Conservation (phyloP, 2,797 vertebrate species). For the Neosilurus mollespiculum region DNA sequence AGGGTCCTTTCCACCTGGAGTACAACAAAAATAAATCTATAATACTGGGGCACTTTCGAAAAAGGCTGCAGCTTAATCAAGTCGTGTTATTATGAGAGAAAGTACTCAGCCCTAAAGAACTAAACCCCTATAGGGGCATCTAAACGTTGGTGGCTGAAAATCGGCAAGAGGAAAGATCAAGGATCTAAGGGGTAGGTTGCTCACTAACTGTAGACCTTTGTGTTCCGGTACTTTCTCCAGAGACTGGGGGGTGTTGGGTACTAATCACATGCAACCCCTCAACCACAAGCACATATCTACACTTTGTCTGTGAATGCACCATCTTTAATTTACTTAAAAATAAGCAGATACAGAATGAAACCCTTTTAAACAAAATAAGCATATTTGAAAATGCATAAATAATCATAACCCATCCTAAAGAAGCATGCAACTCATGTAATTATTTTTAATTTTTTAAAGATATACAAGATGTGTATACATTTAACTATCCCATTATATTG, state of each 20-base stretch:
- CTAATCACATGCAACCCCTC: neutral
- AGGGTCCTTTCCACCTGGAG: neutral
- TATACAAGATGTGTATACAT: too few relatives aligned
- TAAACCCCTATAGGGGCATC: neutral
- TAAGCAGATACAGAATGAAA: constrained; percentile 7
- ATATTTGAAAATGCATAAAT: neutral
- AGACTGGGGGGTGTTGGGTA: neutral
- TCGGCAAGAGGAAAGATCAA: neutral
- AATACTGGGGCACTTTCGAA: neutral
- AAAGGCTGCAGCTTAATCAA: neutral
- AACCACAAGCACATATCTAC: neutral
- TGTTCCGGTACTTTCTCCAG: neutral
- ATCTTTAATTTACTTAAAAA: constrained; percentile 18
- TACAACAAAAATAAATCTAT: constrained; percentile 3
- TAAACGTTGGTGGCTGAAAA: neutral
- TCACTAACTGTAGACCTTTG: constrained; percentile 1
- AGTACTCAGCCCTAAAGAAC: neutral
- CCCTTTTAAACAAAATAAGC: constrained; percentile 1
- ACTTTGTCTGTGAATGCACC: neutral
- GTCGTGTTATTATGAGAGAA: constrained; percentile 3
- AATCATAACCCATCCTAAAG: too few relatives aligned
- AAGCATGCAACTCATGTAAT: too few relatives aligned
- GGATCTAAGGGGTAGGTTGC: neutral
- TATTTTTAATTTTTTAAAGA: too few relatives aligned
- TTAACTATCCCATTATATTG: neutral